phyloP scores from a whole-genome alignment of 2,888 invertebrate species.

The Ochropacha duplaris region DNA sequence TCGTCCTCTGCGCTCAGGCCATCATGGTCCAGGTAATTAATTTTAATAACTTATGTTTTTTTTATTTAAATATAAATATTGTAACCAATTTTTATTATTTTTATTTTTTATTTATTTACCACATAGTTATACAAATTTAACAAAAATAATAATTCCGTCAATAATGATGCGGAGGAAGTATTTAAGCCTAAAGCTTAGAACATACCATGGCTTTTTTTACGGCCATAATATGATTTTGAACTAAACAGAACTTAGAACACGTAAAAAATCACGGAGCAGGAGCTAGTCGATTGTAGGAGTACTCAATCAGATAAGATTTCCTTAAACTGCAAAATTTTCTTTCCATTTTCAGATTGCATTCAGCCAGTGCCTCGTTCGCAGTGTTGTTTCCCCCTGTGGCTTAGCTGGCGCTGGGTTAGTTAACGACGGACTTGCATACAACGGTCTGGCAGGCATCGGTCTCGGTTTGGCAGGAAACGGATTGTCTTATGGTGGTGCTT shows the following conservation, averaged over 20 bases:
- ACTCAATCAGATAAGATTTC: no score
- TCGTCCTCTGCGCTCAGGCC: slow-evolving; percentile 20
- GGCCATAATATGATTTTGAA: no score
- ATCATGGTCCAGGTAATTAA: slow-evolving; percentile 23
- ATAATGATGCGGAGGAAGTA: no score
- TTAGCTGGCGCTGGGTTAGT: not conserved
- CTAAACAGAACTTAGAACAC: no score
- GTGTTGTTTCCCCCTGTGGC: not conserved
- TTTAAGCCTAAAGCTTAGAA: no score
- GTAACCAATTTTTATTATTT: no score
- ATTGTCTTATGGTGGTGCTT: not conserved
- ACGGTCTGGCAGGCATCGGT: not conserved
- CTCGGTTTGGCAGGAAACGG: not conserved
- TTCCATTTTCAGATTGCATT: slow-evolving; percentile 5
- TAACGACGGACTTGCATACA: not conserved
- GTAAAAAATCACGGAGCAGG: no score
- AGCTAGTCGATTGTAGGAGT: not conserved
- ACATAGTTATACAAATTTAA: no score
- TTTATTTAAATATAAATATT: not conserved
- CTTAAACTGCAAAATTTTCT: no score
- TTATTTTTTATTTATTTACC: no score
- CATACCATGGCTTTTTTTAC: no score
- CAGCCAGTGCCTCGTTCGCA: not conserved
- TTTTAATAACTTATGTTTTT: not conserved
- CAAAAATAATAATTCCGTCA: no score